phyloP scores from a whole-genome alignment of 2,797 vertebrate species.

The Pseudochromis fuscus region DNA sequence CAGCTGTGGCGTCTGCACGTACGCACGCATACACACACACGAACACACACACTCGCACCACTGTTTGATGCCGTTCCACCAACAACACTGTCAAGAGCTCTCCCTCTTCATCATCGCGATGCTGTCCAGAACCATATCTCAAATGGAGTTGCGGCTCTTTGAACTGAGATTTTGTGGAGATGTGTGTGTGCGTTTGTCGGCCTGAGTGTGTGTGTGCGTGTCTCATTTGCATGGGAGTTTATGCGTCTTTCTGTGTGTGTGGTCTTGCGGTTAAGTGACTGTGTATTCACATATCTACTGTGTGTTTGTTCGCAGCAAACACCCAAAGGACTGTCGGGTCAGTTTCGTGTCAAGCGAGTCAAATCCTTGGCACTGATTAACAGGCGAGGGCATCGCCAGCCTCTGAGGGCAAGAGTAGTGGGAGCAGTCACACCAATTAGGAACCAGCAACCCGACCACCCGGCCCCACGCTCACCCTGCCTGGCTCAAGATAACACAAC shows the following conservation, averaged over 20 bases:
- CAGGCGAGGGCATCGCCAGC: slow-evolving; percentile 54
- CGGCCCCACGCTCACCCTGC: slow-evolving; percentile 32
- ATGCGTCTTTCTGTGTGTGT: slow-evolving; percentile 12
- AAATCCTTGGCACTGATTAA: slow-evolving; percentile 60
- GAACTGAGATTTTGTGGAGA: slow-evolving; percentile 51
- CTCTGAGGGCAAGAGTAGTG: slow-evolving; percentile 47
- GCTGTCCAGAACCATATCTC: slow-evolving; percentile 69
- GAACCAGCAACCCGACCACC: slow-evolving; percentile 37
- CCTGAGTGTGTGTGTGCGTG: slow-evolving; percentile 10
- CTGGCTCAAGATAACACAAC: slow-evolving; percentile 57
- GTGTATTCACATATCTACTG: not conserved
- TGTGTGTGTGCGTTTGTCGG: slow-evolving; percentile 22
- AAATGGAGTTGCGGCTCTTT: slow-evolving; percentile 65
- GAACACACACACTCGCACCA: slow-evolving; percentile 29
- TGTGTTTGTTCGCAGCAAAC: slow-evolving; percentile 1
- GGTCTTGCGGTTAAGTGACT: slow-evolving; percentile 18
- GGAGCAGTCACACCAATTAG: slow-evolving; percentile 62
- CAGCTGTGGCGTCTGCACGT: slow-evolving; percentile 39
- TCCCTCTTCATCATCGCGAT: slow-evolving; percentile 60
- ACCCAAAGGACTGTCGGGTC: slow-evolving; percentile 49
- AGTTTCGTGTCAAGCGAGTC: slow-evolving; percentile 33
- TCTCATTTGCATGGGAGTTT: slow-evolving; percentile 27
- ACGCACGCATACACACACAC: slow-evolving; percentile 34
- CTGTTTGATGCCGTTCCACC: slow-evolving; percentile 69
- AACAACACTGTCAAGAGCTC: slow-evolving; percentile 65